Evolutionary conservation across 2,797 vertebrate species (phyloP), one percentile per base, ranked within the genome.

Genomic region (Helicolenus hilgendorfi): DNA sequence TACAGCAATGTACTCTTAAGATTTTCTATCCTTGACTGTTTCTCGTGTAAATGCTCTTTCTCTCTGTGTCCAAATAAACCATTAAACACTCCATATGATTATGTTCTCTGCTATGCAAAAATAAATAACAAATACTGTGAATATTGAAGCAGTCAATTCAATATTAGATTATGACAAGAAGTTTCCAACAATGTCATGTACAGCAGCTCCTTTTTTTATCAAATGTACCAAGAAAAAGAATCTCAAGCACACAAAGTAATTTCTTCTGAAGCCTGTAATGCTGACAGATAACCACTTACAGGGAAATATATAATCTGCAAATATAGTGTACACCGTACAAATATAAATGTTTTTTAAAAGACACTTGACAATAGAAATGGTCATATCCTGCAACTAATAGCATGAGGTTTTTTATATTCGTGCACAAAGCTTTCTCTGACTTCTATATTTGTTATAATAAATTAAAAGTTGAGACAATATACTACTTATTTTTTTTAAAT

Each of bases 31-130:
- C 49, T 77, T 29, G 38, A 77, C 73, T 89, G 68, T 70, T 62
- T 36, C 80, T 87, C 38, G 67, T 92, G 83, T 89, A 88, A 93
- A 89, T 74, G 36, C 24, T 27, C 55, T 72, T 20, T 33, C 2
- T 72, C 41, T 24, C 20, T 31, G 31, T 87, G 60, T 94, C 85
- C 85, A 87, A 92, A 95, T 91, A 94, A 95, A 95, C 84, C 90
- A 94, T 94, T 91, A 87, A 95, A 96, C 96, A 90, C 88, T 94
- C 77, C 73, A 88, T 96, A 93, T 92, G 85, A 96, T 94, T 93
- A 95, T 91, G 87, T 92, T 97, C 97, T 98, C 97, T 98, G 98
- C 98, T 98, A 98, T 99, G 98, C 98, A 99, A 99, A 98, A 98
- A 99, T 99, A 98, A 98, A 97, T 94, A 97, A 96, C 91, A 93